These are phyloP conservation scores for Otocyon megalotis DNA, from an alignment of 2,113 vertebrate species.

Conservation along the genomic window DNA sequence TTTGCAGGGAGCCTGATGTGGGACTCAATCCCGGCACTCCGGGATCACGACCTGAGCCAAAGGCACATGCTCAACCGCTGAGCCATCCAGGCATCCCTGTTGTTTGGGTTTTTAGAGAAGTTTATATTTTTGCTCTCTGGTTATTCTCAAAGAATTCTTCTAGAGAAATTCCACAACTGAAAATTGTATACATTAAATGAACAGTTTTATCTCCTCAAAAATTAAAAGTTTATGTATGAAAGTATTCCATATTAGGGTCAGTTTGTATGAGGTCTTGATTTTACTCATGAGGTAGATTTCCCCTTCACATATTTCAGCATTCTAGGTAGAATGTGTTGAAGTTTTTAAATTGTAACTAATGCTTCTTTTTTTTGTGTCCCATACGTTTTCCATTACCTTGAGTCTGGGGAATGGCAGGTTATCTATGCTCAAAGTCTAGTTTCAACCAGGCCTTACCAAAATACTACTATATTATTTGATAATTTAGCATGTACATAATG, in stretches of 20 bases:
- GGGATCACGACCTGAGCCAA: too few relatives aligned
- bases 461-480: slow-evolving; percentile 19
- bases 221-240: background rate
- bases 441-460: slow-evolving; percentile 5
- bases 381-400: background rate
- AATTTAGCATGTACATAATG: slow-evolving; percentile 9
- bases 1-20: too few relatives aligned
- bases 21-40: too few relatives aligned
- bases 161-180: slow-evolving; percentile 27
- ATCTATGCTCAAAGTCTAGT: background rate
- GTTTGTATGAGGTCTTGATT: slow-evolving; percentile 44
- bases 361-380: background rate
- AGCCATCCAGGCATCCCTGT: background rate
- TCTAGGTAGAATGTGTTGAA: slow-evolving; percentile 10
- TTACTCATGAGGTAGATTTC: slow-evolving; percentile 2
- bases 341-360: background rate
- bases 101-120: slow-evolving; percentile 4
- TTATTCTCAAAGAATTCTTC: slow-evolving; percentile 23
- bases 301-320: background rate
- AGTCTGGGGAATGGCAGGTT: background rate
- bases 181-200: background rate
- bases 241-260: slow-evolving; percentile 23
- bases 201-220: background rate
- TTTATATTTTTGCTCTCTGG: background rate
- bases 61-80: too few relatives aligned